Evolutionary conservation across 2,888 invertebrate genomes (phyloP).

Genomic region (Caenorhabditis sp.): DNA sequence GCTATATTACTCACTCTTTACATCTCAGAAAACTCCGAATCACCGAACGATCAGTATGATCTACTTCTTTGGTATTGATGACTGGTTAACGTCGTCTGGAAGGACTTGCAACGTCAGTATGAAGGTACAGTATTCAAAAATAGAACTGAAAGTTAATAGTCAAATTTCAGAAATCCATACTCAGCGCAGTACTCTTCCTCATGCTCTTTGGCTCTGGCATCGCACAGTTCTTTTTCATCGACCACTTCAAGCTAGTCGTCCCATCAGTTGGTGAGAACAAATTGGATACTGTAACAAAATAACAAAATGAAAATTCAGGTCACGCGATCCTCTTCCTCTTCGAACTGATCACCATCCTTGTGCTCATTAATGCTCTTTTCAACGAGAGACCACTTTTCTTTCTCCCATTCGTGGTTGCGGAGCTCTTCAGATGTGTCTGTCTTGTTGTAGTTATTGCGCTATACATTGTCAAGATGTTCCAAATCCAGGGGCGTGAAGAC

Average conservation of each 20-base stretch:
- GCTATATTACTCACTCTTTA: background rate
- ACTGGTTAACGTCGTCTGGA: slow-evolving; percentile 53
- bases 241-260: slow-evolving; percentile 68
- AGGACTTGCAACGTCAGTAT: slow-evolving; percentile 61
- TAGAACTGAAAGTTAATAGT: background rate
- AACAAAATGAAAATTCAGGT: slow-evolving; percentile 53
- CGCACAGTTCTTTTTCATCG: slow-evolving; percentile 72
- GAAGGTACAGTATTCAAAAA: slow-evolving; percentile 40
- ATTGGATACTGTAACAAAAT: background rate
- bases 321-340: slow-evolving; percentile 71
- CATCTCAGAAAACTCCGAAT: slow-evolving; percentile 7
- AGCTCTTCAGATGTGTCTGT: slow-evolving; percentile 58
- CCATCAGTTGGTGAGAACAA: slow-evolving; percentile 68
- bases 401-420: slow-evolving; percentile 66
- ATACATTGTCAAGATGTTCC: slow-evolving; percentile 68
- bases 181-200: slow-evolving; percentile 57
- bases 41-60: slow-evolving; percentile 44
- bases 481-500: slow-evolving; percentile 55
- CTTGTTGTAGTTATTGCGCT: slow-evolving; percentile 58
- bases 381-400: slow-evolving; percentile 61
- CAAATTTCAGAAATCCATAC: slow-evolving; percentile 65
- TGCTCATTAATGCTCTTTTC: slow-evolving; percentile 68
- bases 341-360: slow-evolving; percentile 67
- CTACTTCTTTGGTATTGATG: slow-evolving; percentile 58
- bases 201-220: slow-evolving; percentile 67